Conservation (phyloP, 2,113 vertebrate genomes). For the Ibidorhyncha struthersii region DNA sequence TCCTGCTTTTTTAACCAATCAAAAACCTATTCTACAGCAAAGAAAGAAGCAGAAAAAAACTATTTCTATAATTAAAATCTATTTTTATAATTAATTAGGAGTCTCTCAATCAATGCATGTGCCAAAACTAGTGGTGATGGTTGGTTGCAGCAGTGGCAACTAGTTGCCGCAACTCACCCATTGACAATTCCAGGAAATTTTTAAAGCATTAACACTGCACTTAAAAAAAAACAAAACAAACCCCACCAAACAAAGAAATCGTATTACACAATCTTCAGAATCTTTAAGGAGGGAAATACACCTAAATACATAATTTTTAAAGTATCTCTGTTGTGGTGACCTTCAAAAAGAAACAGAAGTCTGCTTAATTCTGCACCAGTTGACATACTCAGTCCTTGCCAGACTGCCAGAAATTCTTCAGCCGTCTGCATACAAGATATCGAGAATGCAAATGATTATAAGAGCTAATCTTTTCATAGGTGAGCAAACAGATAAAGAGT, state of each 20-base stretch:
- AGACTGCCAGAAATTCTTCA: neutral
- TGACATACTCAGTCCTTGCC: neutral
- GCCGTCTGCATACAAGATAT: neutral
- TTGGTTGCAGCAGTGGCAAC: neutral
- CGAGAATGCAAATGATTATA: neutral
- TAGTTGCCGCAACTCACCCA: neutral
- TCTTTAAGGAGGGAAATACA: neutral
- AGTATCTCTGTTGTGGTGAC: neutral
- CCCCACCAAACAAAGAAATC: neutral
- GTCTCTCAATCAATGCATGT: neutral
- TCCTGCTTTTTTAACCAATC: neutral
- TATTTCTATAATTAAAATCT: neutral
- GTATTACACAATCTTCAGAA: neutral
- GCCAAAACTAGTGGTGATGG: neutral
- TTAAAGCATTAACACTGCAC: neutral
- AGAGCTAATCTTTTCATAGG: neutral
- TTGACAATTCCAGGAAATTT: neutral
- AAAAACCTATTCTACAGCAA: neutral
- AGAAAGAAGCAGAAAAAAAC: neutral
- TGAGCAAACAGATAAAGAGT: neutral
- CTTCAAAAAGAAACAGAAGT: neutral
- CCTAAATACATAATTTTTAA: neutral
- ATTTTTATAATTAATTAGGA: neutral
- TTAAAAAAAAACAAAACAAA: neutral
- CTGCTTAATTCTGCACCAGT: neutral